These are phyloP conservation scores for Meandrina meandrites DNA, from an alignment of 92 coral and sea anemone genomes.

Conservation along the genomic window DNA sequence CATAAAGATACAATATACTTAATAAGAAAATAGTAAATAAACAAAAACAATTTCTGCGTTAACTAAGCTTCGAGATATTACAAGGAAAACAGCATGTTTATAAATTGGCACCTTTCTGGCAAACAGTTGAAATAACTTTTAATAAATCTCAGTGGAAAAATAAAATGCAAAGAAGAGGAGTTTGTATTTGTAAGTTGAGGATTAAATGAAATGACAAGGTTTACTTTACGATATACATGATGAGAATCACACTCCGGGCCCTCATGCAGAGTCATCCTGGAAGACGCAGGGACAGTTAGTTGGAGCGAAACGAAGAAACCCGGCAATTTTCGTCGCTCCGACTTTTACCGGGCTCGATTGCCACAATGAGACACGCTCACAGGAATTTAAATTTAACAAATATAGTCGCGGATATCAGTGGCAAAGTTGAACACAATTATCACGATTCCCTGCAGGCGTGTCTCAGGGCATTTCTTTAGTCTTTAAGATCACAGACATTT, in stretches of 20 bases:
- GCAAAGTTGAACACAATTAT: too few species aligned
- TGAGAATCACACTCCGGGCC: background rate
- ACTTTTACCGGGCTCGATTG: too few species aligned
- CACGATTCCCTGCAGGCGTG: too few species aligned
- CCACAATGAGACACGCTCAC: too few species aligned
- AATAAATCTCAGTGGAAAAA: background rate
- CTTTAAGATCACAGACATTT: too few species aligned
- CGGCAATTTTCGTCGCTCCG: too few species aligned
- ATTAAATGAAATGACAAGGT: background rate
- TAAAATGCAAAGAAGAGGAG: background rate
- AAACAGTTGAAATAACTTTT: background rate
- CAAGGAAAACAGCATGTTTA: background rate
- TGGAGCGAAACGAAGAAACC: too few species aligned
- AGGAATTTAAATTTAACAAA: too few species aligned
- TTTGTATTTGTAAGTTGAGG: background rate
- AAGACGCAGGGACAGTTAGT: too few species aligned
- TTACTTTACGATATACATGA: background rate
- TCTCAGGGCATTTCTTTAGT: too few species aligned
- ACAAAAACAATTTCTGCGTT: background rate
- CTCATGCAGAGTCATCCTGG: too few species aligned
- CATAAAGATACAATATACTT: background rate
- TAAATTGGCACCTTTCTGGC: background rate
- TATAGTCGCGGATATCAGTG: too few species aligned
- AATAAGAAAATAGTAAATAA: background rate
- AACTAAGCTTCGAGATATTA: background rate